phyloP scores from a whole-genome alignment of 1,140 invertebrate species.

The Aradophagus sp. region DNA sequence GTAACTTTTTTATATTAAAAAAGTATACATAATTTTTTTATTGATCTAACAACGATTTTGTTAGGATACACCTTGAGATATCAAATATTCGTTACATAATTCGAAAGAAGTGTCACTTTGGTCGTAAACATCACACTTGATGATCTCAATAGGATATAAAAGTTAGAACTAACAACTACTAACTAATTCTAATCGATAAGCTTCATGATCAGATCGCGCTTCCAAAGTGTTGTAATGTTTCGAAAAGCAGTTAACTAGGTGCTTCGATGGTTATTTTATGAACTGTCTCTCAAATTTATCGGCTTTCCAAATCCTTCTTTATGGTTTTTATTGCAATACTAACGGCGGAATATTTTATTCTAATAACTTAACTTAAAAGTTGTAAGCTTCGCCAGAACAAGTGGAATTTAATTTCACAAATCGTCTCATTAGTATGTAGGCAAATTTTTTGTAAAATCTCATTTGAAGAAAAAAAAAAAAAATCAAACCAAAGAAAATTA shows the following conservation, averaged over 20 bases:
- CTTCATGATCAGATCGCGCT: slow-evolving; percentile 9
- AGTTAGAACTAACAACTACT: slow-evolving; percentile 18
- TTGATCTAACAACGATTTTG: too few species aligned
- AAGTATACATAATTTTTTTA: too few species aligned
- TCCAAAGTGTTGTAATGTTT: slow-evolving; percentile 16
- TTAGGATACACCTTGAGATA: slow-evolving; percentile 1
- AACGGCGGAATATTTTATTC: slow-evolving; percentile 30
- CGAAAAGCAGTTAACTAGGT: slow-evolving; percentile 1
- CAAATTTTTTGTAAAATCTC: too few species aligned
- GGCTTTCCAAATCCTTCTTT: slow-evolving; percentile 25
- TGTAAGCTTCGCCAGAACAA: too few species aligned
- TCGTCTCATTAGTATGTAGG: too few species aligned
- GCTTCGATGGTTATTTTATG: slow-evolving; percentile 18
- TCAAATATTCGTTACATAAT: slow-evolving; percentile 14
- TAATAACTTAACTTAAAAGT: slow-evolving; percentile 41
- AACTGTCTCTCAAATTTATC: slow-evolving; percentile 27
- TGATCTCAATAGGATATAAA: slow-evolving; percentile 41
- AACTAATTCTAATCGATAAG: slow-evolving; percentile 42
- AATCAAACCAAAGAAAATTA: too few species aligned
- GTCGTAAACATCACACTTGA: slow-evolving; percentile 46
- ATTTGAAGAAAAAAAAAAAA: too few species aligned
- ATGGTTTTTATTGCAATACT: slow-evolving; percentile 29
- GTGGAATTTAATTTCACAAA: too few species aligned
- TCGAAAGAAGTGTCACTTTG: slow-evolving; percentile 29
- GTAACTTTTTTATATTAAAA: too few species aligned